phyloP scores from a whole-genome alignment of 2,888 invertebrate genomes.

The Patella pellucida region DNA sequence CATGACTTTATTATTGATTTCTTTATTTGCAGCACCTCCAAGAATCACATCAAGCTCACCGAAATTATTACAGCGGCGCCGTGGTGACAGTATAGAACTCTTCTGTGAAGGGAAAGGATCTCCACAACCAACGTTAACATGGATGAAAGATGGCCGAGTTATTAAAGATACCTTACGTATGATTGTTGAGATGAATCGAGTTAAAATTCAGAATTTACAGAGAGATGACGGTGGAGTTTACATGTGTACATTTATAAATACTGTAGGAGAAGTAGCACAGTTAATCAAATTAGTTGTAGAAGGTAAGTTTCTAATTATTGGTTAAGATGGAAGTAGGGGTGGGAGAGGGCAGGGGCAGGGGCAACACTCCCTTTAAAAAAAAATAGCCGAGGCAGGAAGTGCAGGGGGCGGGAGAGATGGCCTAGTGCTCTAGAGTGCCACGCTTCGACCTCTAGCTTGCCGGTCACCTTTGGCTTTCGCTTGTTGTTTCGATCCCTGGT shows the following conservation, averaged over 20 bases:
- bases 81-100: conserved; percentile 93
- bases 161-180: conserved; percentile 45
- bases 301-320: conserved; percentile 42
- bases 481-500: no score
- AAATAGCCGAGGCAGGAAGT: no score
- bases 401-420: no score
- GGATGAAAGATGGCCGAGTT: conserved; percentile 81
- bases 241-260: conserved; percentile 94
- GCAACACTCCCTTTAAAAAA: no score
- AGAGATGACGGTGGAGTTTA: conserved; percentile 97
- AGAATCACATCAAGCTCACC: conserved; percentile 53
- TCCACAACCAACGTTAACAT: conserved; percentile 93
- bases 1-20: background rate
- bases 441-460: no score
- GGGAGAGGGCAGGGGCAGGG: no score
- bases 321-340: background rate
- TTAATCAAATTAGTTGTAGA: conserved; percentile 96
- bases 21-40: conserved; percentile 55
- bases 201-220: conserved; percentile 91
- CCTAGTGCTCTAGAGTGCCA: no score
- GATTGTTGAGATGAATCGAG: conserved; percentile 72
- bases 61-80: conserved; percentile 46
- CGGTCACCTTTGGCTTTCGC: no score
- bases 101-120: conserved; percentile 96
- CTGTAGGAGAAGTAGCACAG: conserved; percentile 95